Evolutionary conservation across 2,888 invertebrate species (phyloP).

Genomic region (Eristalis pertinax): DNA sequence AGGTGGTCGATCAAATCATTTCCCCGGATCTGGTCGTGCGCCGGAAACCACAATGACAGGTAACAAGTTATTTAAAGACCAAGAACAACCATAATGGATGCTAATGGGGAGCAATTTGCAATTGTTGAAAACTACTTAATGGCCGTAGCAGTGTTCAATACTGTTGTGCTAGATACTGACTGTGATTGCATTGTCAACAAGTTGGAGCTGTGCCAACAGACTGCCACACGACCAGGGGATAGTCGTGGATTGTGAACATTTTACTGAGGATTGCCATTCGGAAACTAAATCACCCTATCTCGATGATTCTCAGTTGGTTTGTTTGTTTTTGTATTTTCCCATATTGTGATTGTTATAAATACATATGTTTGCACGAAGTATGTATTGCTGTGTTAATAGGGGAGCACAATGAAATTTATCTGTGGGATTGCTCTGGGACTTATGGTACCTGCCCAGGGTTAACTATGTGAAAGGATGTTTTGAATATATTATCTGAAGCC

Average conservation of each 20-base stretch:
- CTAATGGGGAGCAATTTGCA: slow-evolving; percentile 59
- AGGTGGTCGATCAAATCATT: slow-evolving; percentile 11
- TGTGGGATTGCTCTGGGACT: slow-evolving; percentile 35
- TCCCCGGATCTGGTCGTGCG: not conserved
- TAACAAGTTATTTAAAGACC: slow-evolving; percentile 36
- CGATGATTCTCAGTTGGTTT: not conserved
- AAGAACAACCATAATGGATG: slow-evolving; percentile 38
- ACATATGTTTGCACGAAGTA: too few relatives aligned
- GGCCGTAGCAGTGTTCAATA: slow-evolving; percentile 37
- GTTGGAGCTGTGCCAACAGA: slow-evolving; percentile 59
- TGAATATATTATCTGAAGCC: slow-evolving; percentile 22
- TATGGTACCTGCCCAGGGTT: slow-evolving; percentile 32
- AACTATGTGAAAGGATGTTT: slow-evolving; percentile 8
- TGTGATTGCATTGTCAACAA: slow-evolving; percentile 68
- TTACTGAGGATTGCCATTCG: slow-evolving; percentile 22
- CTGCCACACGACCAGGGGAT: slow-evolving; percentile 21
- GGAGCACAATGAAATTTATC: slow-evolving; percentile 43
- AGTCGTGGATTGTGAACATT: not conserved
- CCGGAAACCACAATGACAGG: slow-evolving; percentile 29
- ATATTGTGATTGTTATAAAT: not conserved
- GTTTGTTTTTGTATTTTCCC: not conserved
- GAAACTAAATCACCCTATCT: slow-evolving; percentile 46
- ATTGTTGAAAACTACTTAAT: slow-evolving; percentile 53
- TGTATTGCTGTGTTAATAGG: slow-evolving; percentile 23
- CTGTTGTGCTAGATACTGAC: slow-evolving; percentile 37